Evolutionary conservation across 2,888 invertebrate species (phyloP), one percentile per base, ranked within the genome.

Genomic region (Salticus scenicus): DNA sequence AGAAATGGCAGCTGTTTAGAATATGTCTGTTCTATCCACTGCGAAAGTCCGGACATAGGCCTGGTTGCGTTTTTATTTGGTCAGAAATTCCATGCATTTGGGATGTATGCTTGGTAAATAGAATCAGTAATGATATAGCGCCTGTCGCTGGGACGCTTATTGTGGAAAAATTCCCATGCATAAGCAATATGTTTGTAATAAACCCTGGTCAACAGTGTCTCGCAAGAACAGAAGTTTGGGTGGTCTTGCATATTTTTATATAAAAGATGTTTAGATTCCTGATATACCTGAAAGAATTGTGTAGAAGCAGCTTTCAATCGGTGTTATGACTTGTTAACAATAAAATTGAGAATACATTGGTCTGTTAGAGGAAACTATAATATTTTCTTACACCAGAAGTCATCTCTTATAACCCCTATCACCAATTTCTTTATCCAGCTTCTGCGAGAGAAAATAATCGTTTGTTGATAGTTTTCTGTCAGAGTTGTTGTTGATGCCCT

Each of bases 121-220:
- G 83, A 83, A 74, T 67, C 27, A 31, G 82, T 82, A 83, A 83
- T 83, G 83, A 83, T 83, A 83, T 77, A 83, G 77, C 77, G 83
- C 77, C 83, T 83, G 83, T 83, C 83, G 75, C 41, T 72, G 83
- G 42, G 37, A 8, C 47, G 12, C 17, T 47, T n/a, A 47, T 47
- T 47, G 47, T 47, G 47, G 12, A 47, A 2, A 12, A 17, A 17
- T 47, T 47, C 47, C 47, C 47, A 47, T n/a, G 47, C 83, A 83
- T 57, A 33, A 72, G 30, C 76, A 67, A 77, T 66, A 57, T 77
- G 77, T 83, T 83, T 83, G 83, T 77, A 83, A 83, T 83, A 83
- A 83, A 77, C 83, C 76, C 66, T 51, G 28, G 28, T 37, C 47
- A 72, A 71, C 72, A 72, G 64, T 72, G 72, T 76, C 72, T 47